phyloP scores from a whole-genome alignment of 2,888 invertebrate species.

The Pherbina coryleti region DNA sequence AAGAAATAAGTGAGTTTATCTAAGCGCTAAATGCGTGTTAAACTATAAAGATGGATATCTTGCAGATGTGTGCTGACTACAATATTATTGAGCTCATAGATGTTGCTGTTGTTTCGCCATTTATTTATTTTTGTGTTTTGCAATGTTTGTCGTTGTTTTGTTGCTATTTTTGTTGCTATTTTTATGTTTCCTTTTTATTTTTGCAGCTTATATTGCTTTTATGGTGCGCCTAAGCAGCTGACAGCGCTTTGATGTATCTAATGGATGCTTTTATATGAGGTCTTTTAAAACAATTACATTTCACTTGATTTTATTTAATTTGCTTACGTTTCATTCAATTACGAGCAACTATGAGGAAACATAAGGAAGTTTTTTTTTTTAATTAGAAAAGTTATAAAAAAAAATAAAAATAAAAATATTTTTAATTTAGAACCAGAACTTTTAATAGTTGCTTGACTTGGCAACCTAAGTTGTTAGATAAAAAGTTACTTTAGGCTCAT shows the following conservation, averaged over 20 bases:
- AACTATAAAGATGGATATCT: not conserved
- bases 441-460: too few relatives aligned
- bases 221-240: too few relatives aligned
- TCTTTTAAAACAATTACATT: not conserved
- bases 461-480: too few relatives aligned
- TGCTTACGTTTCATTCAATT: not conserved
- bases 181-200: not conserved
- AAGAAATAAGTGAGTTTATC: not conserved
- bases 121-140: not conserved
- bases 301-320: not conserved
- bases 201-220: too few relatives aligned
- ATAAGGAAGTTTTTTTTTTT: too few relatives aligned
- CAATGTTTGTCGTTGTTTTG: not conserved
- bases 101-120: constrained; percentile 2
- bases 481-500: too few relatives aligned
- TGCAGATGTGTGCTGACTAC: not conserved
- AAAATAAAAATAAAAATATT: not conserved
- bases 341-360: not conserved
- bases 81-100: not conserved
- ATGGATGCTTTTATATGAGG: not conserved
- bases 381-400: not conserved
- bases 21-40: not conserved
- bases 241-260: not conserved
- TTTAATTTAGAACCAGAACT: too few relatives aligned
- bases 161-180: not conserved